Base-by-base conservation (phyloP, 2,888 invertebrate genomes). In the Pyrrhosoma nymphula region DNA sequence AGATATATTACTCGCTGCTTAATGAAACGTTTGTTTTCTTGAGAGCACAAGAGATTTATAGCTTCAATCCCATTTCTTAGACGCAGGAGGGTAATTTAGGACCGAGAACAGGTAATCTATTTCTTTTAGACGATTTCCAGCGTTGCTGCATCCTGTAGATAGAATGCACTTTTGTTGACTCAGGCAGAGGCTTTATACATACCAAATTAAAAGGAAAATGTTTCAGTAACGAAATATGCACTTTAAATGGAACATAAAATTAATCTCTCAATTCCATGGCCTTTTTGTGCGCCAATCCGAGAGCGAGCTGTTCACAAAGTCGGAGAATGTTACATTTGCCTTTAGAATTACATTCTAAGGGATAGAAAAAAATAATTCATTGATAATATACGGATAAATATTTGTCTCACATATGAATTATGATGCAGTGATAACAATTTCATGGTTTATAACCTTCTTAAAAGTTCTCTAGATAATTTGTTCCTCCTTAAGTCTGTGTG, bases 21-120 rank as follows among this genome's bases (percentile, higher is more conserved):
- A 82, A 35, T 82, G 82, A 82, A 82, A 35, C 82, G 26, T 82
- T 82, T 82, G 82, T 82, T 82, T 82, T 35, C 82, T 69, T 18
- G 18, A 35, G 82, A 82, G 82, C 14, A 18, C 30, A 16, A 14
- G 82, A 82, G 82, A 82, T 82, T 35, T 82, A 82, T 35, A 30
- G 82, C 82, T 35, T 10, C 82, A 16, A 82, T 16, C 82, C 82
- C 35, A 35, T 82, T 82, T 35, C 82, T 82, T 82, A 35, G 82
- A 82, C 30, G 14, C 82, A 18, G 16, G 82, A 82, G 35, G 35
- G 35, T 14, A 14, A 82, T 82, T 82, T 82, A 82, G 35, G 82
- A 82, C 82, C 26, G 30, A 16, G 82, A 82, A 30, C 30, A 82
- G 82, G 82, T 82, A 82, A 82, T 82, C 82, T 35, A 82, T 82